phyloP scores from a whole-genome alignment of 1,140 invertebrate species.

The Contarinia nasturtii region DNA sequence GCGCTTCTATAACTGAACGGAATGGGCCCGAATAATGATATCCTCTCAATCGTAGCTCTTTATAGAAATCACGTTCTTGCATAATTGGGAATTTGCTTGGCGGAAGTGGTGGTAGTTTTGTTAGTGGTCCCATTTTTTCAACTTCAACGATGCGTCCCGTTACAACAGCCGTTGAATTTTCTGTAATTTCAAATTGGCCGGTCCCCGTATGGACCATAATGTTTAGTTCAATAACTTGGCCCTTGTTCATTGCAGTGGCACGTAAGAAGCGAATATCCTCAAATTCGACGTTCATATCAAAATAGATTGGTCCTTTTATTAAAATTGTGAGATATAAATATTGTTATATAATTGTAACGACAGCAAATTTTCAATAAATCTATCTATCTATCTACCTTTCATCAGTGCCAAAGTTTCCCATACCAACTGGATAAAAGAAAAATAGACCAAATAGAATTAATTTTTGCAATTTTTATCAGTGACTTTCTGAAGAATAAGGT shows the following conservation, averaged over 20 bases:
- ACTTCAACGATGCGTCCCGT: conserved; percentile 45
- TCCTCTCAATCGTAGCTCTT: conserved; percentile 74
- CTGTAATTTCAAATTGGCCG: conserved; percentile 69
- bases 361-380: too few relatives aligned
- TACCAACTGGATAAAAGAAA: too few relatives aligned
- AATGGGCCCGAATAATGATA: conserved; percentile 55
- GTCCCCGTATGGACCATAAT: conserved; percentile 67
- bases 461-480: too few relatives aligned
- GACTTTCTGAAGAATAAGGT: too few relatives aligned
- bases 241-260: conserved; percentile 59
- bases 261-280: conserved; percentile 69
- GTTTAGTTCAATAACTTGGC: conserved; percentile 48
- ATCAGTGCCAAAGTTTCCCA: conserved; percentile 78
- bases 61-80: conserved; percentile 66
- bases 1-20: conserved; percentile 16
- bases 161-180: conserved; percentile 57
- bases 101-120: conserved; percentile 26
- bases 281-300: conserved; percentile 64
- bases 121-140: conserved; percentile 24
- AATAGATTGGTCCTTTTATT: conserved; percentile 42
- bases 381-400: too few relatives aligned
- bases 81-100: conserved; percentile 26
- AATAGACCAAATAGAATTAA: too few relatives aligned
- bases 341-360: too few relatives aligned
- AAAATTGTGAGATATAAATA: too few relatives aligned